Conservation (phyloP, 1,140 invertebrate species). For the Zaprionus davidi region DNA sequence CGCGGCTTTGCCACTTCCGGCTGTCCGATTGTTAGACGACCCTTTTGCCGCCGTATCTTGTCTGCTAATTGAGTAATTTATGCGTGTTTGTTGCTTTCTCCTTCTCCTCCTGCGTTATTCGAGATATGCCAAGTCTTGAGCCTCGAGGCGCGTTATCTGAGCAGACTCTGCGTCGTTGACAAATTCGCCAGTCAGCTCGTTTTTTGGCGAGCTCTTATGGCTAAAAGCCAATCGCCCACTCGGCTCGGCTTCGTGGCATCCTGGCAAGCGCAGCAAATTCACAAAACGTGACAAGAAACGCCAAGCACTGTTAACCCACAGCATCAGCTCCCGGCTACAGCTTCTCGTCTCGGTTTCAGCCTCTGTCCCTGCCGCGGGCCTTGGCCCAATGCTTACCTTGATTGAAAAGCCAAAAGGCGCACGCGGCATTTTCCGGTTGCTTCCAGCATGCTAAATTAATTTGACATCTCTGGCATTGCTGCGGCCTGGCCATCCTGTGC, state of each 20-base stretch:
- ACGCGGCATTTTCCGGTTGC: slow-evolving; percentile 46
- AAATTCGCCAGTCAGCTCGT: slow-evolving; percentile 71
- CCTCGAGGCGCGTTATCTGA: slow-evolving; percentile 61
- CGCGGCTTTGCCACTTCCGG: slow-evolving; percentile 59
- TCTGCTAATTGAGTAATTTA: slow-evolving; percentile 81
- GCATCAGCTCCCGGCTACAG: neutral
- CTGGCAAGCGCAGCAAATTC: slow-evolving; percentile 64
- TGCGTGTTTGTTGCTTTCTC: slow-evolving; percentile 64
- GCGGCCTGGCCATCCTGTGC: slow-evolving; percentile 26
- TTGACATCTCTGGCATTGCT: slow-evolving; percentile 74
- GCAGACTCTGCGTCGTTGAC: slow-evolving; percentile 54
- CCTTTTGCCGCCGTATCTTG: slow-evolving; percentile 56
- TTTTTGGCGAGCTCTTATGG: slow-evolving; percentile 7
- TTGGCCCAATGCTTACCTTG: slow-evolving; percentile 54
- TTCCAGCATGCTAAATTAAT: slow-evolving; percentile 73
- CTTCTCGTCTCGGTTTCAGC: neutral
- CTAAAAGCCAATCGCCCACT: slow-evolving; percentile 4
- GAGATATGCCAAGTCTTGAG: slow-evolving; percentile 29
- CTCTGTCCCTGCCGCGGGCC: neutral
- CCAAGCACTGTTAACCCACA: slow-evolving; percentile 39
- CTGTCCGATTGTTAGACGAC: slow-evolving; percentile 49
- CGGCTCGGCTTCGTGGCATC: neutral
- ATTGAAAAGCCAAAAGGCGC: slow-evolving; percentile 72
- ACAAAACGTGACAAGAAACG: slow-evolving; percentile 79
- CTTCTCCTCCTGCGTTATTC: slow-evolving; percentile 8